Evolutionary conservation across 2,797 vertebrate species (phyloP), one percentile per base, ranked within the genome.

Genomic region (Melanotaenia parkinsoni): DNA sequence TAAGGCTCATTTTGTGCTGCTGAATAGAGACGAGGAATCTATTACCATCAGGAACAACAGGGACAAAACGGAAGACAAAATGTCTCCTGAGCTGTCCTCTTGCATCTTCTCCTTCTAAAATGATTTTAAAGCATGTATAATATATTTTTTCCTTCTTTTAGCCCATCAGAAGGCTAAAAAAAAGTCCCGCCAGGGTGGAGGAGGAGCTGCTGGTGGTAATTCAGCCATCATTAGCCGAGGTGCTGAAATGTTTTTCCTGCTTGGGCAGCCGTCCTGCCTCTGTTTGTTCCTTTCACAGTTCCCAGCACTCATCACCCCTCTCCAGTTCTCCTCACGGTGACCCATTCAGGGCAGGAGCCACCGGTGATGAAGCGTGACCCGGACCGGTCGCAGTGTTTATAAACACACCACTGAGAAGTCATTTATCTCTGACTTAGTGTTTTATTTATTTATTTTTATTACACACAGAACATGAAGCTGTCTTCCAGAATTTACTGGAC

Each of bases 191-290:
- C 65, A 63, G 20, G 68, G 51, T 7, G 26, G 4, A 1, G 61
- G 62, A 22, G 37, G 56, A 59, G 59, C n/a, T 56, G 64, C 40
- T 68, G 67, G 58, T 61, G 63, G 89, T 91, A 86, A 90, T 91
- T 91, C 85, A 86, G 82, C 74, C 81, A 57, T 89, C 89, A 89
- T 92, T 91, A 91, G 77, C 77, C 1, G 82, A 90, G 89, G 91
- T 86, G 92, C 82, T 90, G 91, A 93, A 89, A 91, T 81, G 86
- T 72, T 87, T 87, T 93, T 91, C 91, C 89, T 91, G 86, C 82
- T 63, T 5, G 68, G 76, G 73, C 89, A 69, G 87, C 85, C 43
- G 85, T 81, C 81, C 82, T 66, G 81, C 79, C 80, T 20, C 51
- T 82, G 81, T 92, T 91, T 90, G 86, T 91, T 91, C 87, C 81